These are phyloP conservation scores for Triplophysa tibetana DNA, from an alignment of 2,113 vertebrate species.

Conservation along the genomic window DNA sequence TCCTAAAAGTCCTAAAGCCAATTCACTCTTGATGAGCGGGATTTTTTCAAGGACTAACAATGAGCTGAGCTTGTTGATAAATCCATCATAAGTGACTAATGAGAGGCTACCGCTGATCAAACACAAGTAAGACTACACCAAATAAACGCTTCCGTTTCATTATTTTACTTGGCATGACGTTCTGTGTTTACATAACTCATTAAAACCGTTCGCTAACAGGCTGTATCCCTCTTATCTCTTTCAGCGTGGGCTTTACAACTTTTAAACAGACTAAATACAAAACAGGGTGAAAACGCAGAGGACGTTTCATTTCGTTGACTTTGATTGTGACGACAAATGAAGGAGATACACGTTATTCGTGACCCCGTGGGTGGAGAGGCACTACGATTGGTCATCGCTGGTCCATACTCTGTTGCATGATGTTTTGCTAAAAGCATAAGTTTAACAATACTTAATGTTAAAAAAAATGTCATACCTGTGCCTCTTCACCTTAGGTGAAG, in stretches of 20 bases:
- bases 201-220: conserved; percentile 42
- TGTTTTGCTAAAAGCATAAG: conserved; percentile 61
- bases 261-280: conserved; percentile 45
- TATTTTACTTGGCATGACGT: not conserved
- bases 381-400: conserved; percentile 51
- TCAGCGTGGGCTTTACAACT: conserved; percentile 51
- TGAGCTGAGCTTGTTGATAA: not conserved
- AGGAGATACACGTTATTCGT: conserved; percentile 63
- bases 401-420: conserved; percentile 72
- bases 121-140: conserved; percentile 63
- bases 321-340: conserved; percentile 48
- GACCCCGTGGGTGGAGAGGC: conserved; percentile 63
- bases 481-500: conserved; percentile 74
- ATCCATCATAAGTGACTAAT: conserved; percentile 41
- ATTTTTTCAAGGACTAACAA: conserved; percentile 28
- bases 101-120: conserved; percentile 49
- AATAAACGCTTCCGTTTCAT: not conserved
- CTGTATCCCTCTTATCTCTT: conserved; percentile 53
- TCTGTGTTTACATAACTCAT: not conserved
- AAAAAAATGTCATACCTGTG: conserved; percentile 54
- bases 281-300: conserved; percentile 38
- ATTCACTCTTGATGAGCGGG: conserved; percentile 43
- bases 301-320: conserved; percentile 46
- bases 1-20: conserved; percentile 37
- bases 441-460: conserved; percentile 18